Evolutionary conservation across 1,140 invertebrate species (phyloP).

Genomic region (Mamestra configurata): DNA sequence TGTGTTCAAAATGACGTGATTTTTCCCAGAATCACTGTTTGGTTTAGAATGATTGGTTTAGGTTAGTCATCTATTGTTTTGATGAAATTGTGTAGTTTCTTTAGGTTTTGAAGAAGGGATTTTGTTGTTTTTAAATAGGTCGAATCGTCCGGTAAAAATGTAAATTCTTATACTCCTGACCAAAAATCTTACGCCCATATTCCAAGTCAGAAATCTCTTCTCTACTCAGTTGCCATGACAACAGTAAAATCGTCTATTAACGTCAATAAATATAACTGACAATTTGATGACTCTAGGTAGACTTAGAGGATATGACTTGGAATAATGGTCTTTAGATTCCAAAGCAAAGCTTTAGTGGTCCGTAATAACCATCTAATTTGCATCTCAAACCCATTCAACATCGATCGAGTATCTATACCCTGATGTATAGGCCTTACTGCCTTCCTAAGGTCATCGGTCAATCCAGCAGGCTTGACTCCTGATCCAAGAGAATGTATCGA

Average conservation of each 20-base stretch:
- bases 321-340: too few species aligned
- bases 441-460: constrained; percentile 7
- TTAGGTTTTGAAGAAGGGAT: neutral
- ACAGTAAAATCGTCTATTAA: too few species aligned
- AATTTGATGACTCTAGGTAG: too few species aligned
- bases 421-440: neutral
- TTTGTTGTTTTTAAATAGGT: neutral
- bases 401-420: too few species aligned
- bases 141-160: neutral
- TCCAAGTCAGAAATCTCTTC: too few species aligned
- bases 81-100: neutral
- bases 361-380: too few species aligned
- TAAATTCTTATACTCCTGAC: neutral
- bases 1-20: constrained; percentile 8
- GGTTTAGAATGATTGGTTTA: neutral
- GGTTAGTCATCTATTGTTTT: neutral
- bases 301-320: too few species aligned
- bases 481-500: constrained; percentile 5
- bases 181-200: too few species aligned
- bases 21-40: neutral
- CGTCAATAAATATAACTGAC: too few species aligned
- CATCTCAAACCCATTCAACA: neutral
- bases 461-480: neutral
- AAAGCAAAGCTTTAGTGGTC: too few species aligned
- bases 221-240: too few species aligned